These are phyloP conservation scores for Agonopterix alstromeriana DNA, from an alignment of 2,888 invertebrate species.

Conservation along the genomic window DNA sequence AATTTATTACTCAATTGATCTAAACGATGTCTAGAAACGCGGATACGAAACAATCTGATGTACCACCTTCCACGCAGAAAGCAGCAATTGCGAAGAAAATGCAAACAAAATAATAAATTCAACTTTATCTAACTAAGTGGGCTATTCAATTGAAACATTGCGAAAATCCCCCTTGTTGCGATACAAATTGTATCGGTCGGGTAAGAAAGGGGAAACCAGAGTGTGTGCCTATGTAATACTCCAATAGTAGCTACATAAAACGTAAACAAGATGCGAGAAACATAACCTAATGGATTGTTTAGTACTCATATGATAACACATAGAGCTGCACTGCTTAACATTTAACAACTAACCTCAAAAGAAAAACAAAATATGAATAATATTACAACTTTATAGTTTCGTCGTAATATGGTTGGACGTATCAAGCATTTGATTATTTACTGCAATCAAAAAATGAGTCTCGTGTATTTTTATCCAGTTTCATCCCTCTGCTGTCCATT, in stretches of 20 bases:
- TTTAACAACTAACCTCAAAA: no score
- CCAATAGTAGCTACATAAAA: neutral
- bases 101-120: constrained; percentile 41
- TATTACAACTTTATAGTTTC: no score
- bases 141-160: constrained; percentile 60
- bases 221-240: constrained; percentile 20
- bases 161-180: constrained; percentile 56
- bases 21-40: neutral
- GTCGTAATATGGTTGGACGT: no score
- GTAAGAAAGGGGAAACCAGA: constrained; percentile 48
- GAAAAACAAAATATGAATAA: no score
- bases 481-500: no score
- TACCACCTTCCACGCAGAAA: neutral
- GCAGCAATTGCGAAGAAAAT: constrained; percentile 20
- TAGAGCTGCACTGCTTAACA: no score
- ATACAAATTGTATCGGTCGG: constrained; percentile 55
- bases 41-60: neutral
- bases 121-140: constrained; percentile 40
- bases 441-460: no score
- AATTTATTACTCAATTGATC: no score
- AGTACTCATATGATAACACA: no score
- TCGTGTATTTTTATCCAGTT: no score
- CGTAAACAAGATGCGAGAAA: neutral
- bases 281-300: no score
- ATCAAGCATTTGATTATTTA: no score